Evolutionary conservation across 2,888 invertebrate genomes (phyloP).

Genomic region (Cheilosia grossa): DNA sequence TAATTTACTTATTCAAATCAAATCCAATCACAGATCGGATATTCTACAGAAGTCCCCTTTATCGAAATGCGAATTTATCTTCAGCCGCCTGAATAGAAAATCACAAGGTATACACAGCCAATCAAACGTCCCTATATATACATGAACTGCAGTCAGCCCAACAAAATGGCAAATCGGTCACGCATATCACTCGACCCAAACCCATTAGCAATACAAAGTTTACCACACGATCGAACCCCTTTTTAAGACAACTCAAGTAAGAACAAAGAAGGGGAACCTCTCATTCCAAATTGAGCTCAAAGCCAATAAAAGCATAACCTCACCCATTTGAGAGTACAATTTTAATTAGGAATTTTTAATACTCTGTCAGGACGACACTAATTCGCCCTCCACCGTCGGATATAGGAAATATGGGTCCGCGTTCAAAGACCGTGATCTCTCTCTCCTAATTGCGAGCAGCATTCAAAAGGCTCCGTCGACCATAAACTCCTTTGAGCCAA

Average conservation of each 20-base stretch:
- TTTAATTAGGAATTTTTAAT: slow-evolving; percentile 69
- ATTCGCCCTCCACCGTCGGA: slow-evolving; percentile 1
- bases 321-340: slow-evolving; percentile 61
- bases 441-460: slow-evolving; percentile 47
- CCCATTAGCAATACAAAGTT: slow-evolving; percentile 24
- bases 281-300: slow-evolving; percentile 61
- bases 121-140: background rate
- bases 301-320: slow-evolving; percentile 51
- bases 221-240: slow-evolving; percentile 24
- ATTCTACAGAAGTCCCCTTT: background rate
- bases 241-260: background rate
- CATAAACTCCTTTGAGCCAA: slow-evolving; percentile 54
- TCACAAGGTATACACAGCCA: background rate
- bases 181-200: slow-evolving; percentile 24
- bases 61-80: background rate
- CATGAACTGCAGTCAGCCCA: background rate
- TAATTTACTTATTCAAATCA: too few species aligned
- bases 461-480: slow-evolving; percentile 35
- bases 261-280: background rate
- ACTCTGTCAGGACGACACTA: slow-evolving; percentile 28
- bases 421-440: background rate
- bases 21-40: background rate
- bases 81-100: background rate
- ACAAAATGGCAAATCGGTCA: slow-evolving; percentile 45
- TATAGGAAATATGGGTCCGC: background rate